phyloP scores from a whole-genome alignment of 2,888 invertebrate species.

The Nomada ruficornis region DNA sequence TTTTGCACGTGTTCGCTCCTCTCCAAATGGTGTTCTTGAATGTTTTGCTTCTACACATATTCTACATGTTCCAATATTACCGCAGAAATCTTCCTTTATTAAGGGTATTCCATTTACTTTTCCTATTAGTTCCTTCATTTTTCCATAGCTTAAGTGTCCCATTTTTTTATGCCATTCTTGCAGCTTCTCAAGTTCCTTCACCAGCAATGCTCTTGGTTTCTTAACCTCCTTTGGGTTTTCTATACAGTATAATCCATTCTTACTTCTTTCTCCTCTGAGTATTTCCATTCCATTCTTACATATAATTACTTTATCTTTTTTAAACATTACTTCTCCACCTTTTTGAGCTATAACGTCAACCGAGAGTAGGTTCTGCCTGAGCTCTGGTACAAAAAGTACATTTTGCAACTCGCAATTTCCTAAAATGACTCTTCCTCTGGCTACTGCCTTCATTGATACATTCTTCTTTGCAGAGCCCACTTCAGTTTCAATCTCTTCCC shows the following conservation, averaged over 20 bases:
- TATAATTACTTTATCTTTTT: conserved; percentile 19
- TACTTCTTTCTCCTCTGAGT: conserved; percentile 3
- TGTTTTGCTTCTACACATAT: conserved; percentile 50
- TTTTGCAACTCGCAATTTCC: conserved; percentile 19
- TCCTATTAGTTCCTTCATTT: conserved; percentile 2
- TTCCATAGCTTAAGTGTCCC: conserved; percentile 18
- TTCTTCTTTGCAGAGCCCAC: background rate
- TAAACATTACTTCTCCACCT: conserved; percentile 11
- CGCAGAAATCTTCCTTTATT: background rate
- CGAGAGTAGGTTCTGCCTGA: background rate
- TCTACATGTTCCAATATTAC: conserved; percentile 21
- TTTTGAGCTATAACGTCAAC: conserved; percentile 26
- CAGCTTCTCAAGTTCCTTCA: background rate
- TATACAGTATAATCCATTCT: conserved; percentile 8
- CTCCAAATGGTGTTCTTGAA: conserved; percentile 36
- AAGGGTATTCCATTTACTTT: background rate
- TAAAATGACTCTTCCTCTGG: background rate
- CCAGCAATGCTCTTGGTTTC: background rate
- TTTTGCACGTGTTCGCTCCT: conserved; percentile 21
- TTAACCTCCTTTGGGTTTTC: background rate
- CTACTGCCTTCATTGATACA: conserved; percentile 6
- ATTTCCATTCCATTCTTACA: conserved; percentile 8
- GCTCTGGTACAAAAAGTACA: conserved; percentile 16
- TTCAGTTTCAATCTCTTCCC: background rate
- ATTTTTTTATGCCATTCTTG: conserved; percentile 25